Conservation (phyloP, 35 echinoderm and acorn worm genomes). For the Hemicentrotus pulcherrimus region DNA sequence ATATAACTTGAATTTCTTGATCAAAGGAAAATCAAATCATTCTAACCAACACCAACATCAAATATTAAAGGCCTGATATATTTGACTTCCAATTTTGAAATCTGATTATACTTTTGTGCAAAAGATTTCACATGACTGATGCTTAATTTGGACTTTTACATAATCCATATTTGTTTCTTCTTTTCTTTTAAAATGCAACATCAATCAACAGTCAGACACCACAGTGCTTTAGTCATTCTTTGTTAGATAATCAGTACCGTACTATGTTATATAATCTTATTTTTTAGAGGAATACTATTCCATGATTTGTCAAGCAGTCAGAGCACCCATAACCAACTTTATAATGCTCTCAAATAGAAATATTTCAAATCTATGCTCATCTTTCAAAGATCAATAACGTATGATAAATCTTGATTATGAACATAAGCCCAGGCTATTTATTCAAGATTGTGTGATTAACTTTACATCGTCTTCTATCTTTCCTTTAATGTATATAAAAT, state of each 20-base stretch:
- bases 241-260: neutral
- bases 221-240: neutral
- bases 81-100: neutral
- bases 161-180: neutral
- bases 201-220: neutral
- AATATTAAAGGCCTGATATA: neutral
- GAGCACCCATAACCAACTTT: neutral
- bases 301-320: neutral
- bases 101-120: neutral
- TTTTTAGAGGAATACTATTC: neutral
- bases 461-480: neutral
- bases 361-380: neutral
- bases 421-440: neutral
- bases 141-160: neutral
- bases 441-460: neutral
- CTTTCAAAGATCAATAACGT: neutral
- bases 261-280: neutral
- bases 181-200: neutral
- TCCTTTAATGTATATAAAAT: neutral
- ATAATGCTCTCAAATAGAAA: neutral
- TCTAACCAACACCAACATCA: neutral
- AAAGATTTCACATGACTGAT: neutral
- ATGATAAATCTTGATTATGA: neutral
- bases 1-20: too few species aligned
- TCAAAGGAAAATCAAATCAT: neutral